A percentile compares a stretch with the other conserved stretches of the same genome.
Conservation (phyloP, 2,113 vertebrate genomes). For the Merops nubicus region DNA sequence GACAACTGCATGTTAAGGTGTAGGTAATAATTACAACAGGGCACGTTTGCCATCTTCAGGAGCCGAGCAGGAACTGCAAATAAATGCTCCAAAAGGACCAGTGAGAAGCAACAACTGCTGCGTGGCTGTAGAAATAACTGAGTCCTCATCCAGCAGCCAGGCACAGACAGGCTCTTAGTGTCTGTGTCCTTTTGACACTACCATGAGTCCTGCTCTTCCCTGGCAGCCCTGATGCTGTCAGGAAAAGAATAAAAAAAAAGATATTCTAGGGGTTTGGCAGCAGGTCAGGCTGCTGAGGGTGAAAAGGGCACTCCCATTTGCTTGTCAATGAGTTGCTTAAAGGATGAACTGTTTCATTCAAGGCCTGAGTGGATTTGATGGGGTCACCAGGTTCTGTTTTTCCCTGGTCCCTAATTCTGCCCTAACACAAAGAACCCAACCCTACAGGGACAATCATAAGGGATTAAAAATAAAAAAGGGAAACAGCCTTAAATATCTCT, state of each 20-base stretch:
- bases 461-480: not conserved
- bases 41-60: constrained; percentile 55
- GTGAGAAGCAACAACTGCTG: not conserved
- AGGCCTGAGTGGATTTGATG: not conserved
- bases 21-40: not conserved
- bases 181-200: not conserved
- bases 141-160: not conserved
- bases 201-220: not conserved
- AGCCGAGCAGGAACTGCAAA: not conserved
- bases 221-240: not conserved
- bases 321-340: not conserved
- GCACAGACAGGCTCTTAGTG: not conserved
- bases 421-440: not conserved
- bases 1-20: not conserved
- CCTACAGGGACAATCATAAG: not conserved
- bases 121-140: not conserved
- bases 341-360: not conserved
- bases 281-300: not conserved
- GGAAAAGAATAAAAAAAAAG: not conserved
- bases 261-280: not conserved
- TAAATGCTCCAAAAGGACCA: not conserved
- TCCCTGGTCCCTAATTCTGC: not conserved
- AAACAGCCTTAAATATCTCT: not conserved
- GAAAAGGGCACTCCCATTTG: not conserved
- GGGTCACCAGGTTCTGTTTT: not conserved